Conservation (phyloP, 2,797 vertebrate species). For the Cuniculus paca region DNA sequence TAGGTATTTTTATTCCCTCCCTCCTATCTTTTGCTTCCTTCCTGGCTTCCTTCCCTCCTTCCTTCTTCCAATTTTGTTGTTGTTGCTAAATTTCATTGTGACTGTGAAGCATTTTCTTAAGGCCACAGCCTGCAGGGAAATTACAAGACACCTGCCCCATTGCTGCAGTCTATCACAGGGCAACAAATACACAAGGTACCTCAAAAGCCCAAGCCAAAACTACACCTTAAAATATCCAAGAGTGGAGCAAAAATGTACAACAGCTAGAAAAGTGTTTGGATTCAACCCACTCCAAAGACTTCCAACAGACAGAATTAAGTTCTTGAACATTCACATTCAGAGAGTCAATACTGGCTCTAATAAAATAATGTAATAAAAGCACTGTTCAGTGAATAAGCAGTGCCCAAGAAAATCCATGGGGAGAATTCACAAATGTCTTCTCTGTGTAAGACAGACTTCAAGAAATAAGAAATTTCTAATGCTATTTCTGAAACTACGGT, state of each 20-base stretch:
- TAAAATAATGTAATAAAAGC: constrained; percentile 35
- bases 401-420: background rate
- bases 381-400: background rate
- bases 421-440: constrained; percentile 21
- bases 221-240: background rate
- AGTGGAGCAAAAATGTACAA: background rate
- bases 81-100: background rate
- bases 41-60: background rate
- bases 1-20: background rate
- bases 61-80: background rate
- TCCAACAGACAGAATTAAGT: background rate
- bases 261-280: background rate
- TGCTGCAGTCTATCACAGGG: background rate
- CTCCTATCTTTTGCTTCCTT: background rate
- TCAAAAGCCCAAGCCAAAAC: background rate
- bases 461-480: constrained; percentile 40
- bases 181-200: background rate
- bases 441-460: background rate
- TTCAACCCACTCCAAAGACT: background rate
- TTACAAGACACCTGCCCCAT: background rate
- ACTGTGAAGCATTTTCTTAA: constrained; percentile 29
- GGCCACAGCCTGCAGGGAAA: background rate
- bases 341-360: background rate
- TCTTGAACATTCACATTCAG: background rate
- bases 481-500: constrained; percentile 20